Evolutionary conservation across 2,888 invertebrate genomes (phyloP).

Genomic region (Melieria crassipennis): DNA sequence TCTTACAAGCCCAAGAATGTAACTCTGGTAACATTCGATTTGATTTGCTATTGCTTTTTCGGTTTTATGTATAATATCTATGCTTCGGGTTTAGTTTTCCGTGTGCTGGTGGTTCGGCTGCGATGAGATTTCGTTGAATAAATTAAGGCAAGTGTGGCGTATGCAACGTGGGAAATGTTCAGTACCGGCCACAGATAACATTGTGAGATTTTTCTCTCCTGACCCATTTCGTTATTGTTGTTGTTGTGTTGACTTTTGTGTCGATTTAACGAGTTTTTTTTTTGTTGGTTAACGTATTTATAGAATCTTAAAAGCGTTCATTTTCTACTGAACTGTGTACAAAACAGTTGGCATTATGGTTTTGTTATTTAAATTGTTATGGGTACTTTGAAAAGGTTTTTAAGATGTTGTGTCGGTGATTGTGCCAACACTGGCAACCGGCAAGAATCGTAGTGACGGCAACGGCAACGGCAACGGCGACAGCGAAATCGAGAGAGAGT

Average conservation of each 20-base stretch:
- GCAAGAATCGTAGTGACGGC: too few relatives aligned
- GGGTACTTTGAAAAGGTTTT: constrained; percentile 40
- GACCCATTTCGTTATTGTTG: not conserved
- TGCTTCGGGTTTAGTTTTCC: not conserved
- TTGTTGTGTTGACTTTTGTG: constrained; percentile 7
- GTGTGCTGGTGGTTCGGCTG: not conserved
- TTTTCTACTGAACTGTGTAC: constrained; percentile 43
- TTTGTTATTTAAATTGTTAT: constrained; percentile 54
- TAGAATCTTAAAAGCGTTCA: constrained; percentile 36
- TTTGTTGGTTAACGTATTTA: constrained; percentile 32
- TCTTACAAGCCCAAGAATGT: constrained; percentile 28
- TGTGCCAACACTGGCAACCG: too few relatives aligned
- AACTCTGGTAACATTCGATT: constrained; percentile 29
- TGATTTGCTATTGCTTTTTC: constrained; percentile 16
- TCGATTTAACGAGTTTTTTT: constrained; percentile 2
- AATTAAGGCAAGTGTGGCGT: constrained; percentile 20
- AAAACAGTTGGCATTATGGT: constrained; percentile 44
- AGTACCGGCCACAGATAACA: not conserved
- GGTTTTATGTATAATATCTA: constrained; percentile 1
- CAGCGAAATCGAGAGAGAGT: too few relatives aligned
- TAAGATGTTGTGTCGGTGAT: too few relatives aligned
- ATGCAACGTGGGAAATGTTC: constrained; percentile 28
- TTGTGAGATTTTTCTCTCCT: constrained; percentile 11
- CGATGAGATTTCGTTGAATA: constrained; percentile 19
- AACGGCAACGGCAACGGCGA: too few relatives aligned